These are phyloP conservation scores for Hystrix brachyura DNA, from an alignment of 2,113 vertebrate genomes.

Conservation along the genomic window DNA sequence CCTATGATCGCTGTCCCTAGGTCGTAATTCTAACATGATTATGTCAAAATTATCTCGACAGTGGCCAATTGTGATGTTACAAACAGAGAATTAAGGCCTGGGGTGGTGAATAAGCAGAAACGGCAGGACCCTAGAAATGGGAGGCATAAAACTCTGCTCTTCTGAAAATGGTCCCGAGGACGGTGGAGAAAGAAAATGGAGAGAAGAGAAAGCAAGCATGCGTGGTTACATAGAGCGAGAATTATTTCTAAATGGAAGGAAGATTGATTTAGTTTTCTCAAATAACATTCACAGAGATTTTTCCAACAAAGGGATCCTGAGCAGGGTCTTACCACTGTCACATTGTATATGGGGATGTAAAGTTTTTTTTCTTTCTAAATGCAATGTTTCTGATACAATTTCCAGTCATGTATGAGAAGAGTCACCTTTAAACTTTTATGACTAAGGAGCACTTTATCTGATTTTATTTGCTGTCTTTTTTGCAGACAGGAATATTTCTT, in stretches of 20 bases:
- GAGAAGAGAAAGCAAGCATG: not conserved
- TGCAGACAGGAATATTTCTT: not conserved
- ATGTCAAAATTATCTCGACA: conserved; percentile 60
- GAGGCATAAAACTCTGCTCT: conserved; percentile 20
- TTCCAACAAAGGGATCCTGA: not conserved
- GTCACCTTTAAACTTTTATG: conserved; percentile 3
- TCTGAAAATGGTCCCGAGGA: conserved; percentile 20
- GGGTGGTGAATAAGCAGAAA: conserved; percentile 59
- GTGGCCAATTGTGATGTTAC: conserved; percentile 16
- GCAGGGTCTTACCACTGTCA: not conserved
- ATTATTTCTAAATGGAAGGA: conserved; percentile 11
- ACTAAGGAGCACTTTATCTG: not conserved
- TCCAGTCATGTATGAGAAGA: not conserved
- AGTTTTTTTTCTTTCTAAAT: not conserved
- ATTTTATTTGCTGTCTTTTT: conserved; percentile 37
- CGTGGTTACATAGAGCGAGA: not conserved
- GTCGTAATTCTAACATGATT: conserved; percentile 50
- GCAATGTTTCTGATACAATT: not conserved
- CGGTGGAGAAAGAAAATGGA: not conserved
- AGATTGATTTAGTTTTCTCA: conserved; percentile 41
- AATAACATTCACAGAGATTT: not conserved
- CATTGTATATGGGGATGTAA: not conserved
- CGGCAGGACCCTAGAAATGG: not conserved
- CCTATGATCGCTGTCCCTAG: not conserved
- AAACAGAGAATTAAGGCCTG: conserved; percentile 68